A percentile compares a stretch with the other conserved stretches of the same genome.
phyloP scores from a whole-genome alignment of 2,888 invertebrate genomes.

The Gnatocerus cornutus region DNA sequence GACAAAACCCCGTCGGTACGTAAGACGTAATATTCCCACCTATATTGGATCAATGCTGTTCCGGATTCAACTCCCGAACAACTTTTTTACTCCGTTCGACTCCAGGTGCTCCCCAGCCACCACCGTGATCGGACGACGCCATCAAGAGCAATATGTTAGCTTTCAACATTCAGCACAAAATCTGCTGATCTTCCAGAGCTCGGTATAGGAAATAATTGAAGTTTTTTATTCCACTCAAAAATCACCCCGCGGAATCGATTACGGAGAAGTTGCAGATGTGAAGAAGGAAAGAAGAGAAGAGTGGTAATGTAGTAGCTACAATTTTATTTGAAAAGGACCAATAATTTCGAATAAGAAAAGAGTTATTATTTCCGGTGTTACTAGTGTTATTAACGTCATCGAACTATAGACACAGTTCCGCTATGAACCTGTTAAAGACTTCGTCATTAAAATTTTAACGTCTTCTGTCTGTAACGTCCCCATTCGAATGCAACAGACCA shows the following conservation, averaged over 20 bases:
- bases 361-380: too few relatives aligned
- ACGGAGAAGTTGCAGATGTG: background rate
- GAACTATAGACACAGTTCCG: too few relatives aligned
- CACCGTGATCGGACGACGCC: constrained; percentile 24
- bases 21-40: constrained; percentile 46
- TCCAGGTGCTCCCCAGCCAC: constrained; percentile 42
- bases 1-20: constrained; percentile 39
- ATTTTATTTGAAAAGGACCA: too few relatives aligned
- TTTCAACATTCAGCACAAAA: constrained; percentile 39
- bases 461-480: constrained; percentile 47
- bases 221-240: constrained; percentile 28
- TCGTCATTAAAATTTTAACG: constrained; percentile 51
- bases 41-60: constrained; percentile 50
- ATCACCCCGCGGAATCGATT: constrained; percentile 6
- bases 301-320: too few relatives aligned
- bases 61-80: constrained; percentile 39
- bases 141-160: constrained; percentile 45
- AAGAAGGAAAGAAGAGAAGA: constrained; percentile 11
- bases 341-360: too few relatives aligned
- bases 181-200: constrained; percentile 32
- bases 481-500: constrained; percentile 48
- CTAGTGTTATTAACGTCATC: too few relatives aligned
- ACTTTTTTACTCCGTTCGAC: constrained; percentile 41
- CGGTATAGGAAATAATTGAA: constrained; percentile 39
- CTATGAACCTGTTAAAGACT: too few relatives aligned